A percentile compares a stretch with the other conserved stretches of the same genome.
Conservation (phyloP, 1,140 invertebrate species). For the Phortica variegata region DNA sequence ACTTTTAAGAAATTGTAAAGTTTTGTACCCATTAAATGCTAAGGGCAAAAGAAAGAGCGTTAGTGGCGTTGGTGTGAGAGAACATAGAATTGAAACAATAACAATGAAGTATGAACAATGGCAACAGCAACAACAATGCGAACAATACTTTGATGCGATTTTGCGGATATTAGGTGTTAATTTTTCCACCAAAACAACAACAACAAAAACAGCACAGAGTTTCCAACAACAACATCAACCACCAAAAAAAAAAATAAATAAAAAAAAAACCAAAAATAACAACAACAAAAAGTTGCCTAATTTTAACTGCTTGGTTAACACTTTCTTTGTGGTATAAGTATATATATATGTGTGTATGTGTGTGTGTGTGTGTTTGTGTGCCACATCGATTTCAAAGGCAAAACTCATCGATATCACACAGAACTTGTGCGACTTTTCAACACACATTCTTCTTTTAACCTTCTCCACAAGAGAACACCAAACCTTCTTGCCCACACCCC, state of each 20-base stretch:
- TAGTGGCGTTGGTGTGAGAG: background rate
- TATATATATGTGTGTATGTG: background rate
- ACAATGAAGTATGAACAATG: too few relatives aligned
- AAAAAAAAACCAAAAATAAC: background rate
- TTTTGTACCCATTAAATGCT: conserved; percentile 18
- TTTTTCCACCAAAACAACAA: conserved; percentile 41
- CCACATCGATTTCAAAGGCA: conserved; percentile 17
- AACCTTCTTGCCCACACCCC: too few relatives aligned
- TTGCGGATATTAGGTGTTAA: conserved; percentile 54
- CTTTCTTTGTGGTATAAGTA: conserved; percentile 46
- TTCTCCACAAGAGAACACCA: too few relatives aligned
- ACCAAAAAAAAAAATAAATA: background rate
- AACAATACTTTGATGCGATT: conserved; percentile 54
- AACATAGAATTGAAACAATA: too few relatives aligned
- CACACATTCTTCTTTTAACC: background rate
- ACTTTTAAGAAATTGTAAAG: conserved; percentile 54
- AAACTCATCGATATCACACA: conserved; percentile 35
- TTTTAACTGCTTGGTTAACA: conserved; percentile 54
- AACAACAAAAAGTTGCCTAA: conserved; percentile 28
- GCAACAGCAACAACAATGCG: conserved; percentile 8
- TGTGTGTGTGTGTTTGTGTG: conserved; percentile 7
- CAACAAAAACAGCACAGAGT: conserved; percentile 18
- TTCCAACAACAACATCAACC: background rate
- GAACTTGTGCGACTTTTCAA: conserved; percentile 2
- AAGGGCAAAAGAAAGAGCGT: background rate